phyloP scores from a whole-genome alignment of 2,797 vertebrate species.

The Lerista edwardsae region DNA sequence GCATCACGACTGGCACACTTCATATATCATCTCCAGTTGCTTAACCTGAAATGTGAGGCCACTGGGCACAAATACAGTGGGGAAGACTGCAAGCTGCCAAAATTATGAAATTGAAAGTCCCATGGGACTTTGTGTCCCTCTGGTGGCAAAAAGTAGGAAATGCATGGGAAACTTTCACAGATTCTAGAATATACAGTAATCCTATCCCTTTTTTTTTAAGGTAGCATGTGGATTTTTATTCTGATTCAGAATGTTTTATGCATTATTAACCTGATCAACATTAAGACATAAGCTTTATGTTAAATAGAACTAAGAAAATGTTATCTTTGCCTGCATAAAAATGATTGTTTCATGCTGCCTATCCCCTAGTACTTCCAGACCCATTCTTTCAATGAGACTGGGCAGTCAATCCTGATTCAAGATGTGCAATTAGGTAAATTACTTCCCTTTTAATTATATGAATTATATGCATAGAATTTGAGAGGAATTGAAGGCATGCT shows the following conservation, averaged over 20 bases:
- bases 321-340: background rate
- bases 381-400: background rate
- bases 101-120: background rate
- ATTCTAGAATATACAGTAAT: background rate
- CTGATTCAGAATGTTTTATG: background rate
- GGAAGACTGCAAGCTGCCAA: background rate
- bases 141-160: background rate
- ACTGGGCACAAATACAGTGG: background rate
- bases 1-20: background rate
- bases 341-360: no score
- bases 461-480: background rate
- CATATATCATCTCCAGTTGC: background rate
- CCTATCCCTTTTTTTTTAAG: no score
- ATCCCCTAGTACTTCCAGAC: background rate
- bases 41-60: background rate
- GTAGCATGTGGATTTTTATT: background rate
- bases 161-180: background rate
- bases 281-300: background rate
- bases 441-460: background rate
- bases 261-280: background rate
- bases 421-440: background rate
- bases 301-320: background rate
- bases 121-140: conserved; percentile 23
- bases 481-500: background rate
- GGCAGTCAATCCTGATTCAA: background rate